Conservation (phyloP, 2,113 vertebrate genomes). For the Psittacula cyanocephala region DNA sequence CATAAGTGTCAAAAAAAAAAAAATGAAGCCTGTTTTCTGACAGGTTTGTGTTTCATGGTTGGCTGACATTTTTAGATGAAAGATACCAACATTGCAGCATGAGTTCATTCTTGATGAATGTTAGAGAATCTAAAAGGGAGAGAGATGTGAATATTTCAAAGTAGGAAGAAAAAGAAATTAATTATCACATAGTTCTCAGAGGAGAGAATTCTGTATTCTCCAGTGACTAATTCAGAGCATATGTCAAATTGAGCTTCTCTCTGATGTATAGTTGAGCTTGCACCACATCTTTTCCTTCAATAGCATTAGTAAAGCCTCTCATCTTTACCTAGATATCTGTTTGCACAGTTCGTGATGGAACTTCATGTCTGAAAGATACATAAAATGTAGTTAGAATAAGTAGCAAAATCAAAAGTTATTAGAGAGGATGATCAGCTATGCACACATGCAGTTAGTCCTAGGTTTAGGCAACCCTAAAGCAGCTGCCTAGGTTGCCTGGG, state of each 20-base stretch:
- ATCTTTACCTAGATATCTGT: not conserved
- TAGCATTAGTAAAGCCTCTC: not conserved
- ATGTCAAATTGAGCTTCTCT: not conserved
- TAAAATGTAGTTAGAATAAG: not conserved
- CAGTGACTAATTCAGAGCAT: not conserved
- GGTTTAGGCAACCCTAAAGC: not conserved
- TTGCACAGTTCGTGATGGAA: not conserved
- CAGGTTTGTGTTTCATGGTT: not conserved
- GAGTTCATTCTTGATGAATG: not conserved
- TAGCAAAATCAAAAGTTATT: not conserved
- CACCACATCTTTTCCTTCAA: not conserved
- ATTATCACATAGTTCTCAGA: not conserved
- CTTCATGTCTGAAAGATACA: not conserved
- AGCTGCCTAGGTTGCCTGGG: not conserved
- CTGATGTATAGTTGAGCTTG: not conserved
- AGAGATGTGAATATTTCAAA: not conserved
- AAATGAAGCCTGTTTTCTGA: not conserved
- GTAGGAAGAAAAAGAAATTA: not conserved
- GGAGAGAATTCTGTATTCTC: not conserved
- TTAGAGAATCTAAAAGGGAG: not conserved
- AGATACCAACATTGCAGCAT: not conserved
- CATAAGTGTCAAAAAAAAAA: not conserved
- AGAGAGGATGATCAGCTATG: not conserved
- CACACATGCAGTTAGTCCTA: not conserved
- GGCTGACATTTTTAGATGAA: not conserved